phyloP scores from a whole-genome alignment of 2,888 invertebrate genomes.

The Hylaea fasciaria region DNA sequence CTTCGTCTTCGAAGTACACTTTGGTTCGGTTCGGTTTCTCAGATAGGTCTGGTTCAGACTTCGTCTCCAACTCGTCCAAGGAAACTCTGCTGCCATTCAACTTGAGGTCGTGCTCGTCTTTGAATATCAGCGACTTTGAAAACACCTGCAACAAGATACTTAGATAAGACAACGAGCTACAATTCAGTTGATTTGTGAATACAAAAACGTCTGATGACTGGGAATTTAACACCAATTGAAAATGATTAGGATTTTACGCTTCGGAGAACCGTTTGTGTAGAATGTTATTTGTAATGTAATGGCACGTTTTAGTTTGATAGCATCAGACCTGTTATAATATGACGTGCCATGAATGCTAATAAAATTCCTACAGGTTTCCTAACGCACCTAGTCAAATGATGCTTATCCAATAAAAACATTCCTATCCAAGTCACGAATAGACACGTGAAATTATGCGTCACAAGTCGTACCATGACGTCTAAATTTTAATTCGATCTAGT shows the following conservation, averaged over 20 bases:
- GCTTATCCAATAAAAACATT: too few species aligned
- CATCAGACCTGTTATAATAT: not conserved
- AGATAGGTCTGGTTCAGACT: conserved; percentile 75
- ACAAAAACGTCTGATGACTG: too few species aligned
- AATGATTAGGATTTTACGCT: not conserved
- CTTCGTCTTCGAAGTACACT: conserved; percentile 81
- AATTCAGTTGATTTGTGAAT: too few species aligned
- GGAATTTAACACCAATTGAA: not conserved
- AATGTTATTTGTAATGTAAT: not conserved
- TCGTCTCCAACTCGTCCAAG: conserved; percentile 75
- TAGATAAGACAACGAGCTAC: not conserved
- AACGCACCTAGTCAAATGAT: too few species aligned
- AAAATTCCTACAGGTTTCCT: not conserved
- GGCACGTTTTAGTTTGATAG: not conserved
- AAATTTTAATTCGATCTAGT: too few species aligned
- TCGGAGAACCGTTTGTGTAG: not conserved
- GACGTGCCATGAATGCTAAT: not conserved
- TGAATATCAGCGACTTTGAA: conserved; percentile 81
- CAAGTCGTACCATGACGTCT: too few species aligned
- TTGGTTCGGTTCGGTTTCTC: conserved; percentile 77
- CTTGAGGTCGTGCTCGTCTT: conserved; percentile 76
- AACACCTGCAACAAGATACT: conserved; percentile 71
- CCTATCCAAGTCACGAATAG: too few species aligned
- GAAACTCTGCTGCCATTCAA: conserved; percentile 63
- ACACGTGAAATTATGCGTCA: too few species aligned